Conservation (phyloP, 2,888 invertebrate genomes). For the Thysanoteuthis rhombus region DNA sequence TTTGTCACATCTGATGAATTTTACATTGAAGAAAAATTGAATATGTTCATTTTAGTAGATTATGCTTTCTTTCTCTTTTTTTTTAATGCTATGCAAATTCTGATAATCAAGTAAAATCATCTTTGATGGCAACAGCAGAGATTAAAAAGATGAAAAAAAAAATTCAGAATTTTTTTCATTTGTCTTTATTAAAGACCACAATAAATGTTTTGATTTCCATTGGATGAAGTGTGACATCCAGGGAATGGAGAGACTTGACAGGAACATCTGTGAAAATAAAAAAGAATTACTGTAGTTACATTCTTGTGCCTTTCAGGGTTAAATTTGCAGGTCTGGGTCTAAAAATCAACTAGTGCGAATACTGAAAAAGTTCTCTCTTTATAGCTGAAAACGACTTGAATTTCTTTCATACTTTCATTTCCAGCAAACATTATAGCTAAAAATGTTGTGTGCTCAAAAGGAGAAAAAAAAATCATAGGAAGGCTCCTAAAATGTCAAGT, state of each 20-base stretch:
- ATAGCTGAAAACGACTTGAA: too few relatives aligned
- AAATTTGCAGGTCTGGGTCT: constrained; percentile 20
- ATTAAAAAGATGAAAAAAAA: background rate
- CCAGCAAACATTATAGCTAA: too few relatives aligned
- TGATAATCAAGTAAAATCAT: background rate
- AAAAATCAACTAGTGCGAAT: background rate
- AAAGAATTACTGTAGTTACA: constrained; percentile 15
- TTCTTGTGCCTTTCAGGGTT: background rate
- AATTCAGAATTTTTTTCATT: background rate
- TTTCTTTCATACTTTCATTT: too few relatives aligned
- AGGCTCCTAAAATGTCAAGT: too few relatives aligned
- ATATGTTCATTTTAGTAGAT: background rate
- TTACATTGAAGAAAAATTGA: too few relatives aligned
- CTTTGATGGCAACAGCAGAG: background rate
- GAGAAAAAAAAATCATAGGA: too few relatives aligned
- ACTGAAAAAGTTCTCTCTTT: background rate
- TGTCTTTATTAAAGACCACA: constrained; percentile 37
- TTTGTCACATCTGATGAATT: too few relatives aligned
- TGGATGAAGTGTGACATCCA: constrained; percentile 54
- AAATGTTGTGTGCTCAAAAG: too few relatives aligned
- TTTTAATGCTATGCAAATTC: background rate
- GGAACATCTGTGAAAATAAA: constrained; percentile 34
- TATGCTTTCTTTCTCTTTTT: background rate
- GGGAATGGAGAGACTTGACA: constrained; percentile 35
- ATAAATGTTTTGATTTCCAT: constrained; percentile 66